phyloP scores from a whole-genome alignment of 1,140 invertebrate genomes.

The Frieseomelitta varia region DNA sequence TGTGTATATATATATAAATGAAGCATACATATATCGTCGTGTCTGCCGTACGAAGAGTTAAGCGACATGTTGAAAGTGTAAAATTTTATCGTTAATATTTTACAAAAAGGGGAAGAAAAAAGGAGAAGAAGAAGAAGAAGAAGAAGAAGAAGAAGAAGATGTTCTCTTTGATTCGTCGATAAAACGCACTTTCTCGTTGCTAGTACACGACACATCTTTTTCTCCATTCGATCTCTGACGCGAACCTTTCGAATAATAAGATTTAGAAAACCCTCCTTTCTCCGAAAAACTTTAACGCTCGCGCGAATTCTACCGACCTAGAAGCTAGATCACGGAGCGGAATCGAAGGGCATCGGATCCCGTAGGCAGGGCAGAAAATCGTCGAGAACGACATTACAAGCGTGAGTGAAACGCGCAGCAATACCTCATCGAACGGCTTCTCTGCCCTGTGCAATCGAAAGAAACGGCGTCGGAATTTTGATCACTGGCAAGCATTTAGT shows the following conservation, averaged over 20 bases:
- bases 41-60: conserved; percentile 54
- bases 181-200: conserved; percentile 51
- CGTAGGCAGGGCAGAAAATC: conserved; percentile 3
- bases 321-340: conserved; percentile 24
- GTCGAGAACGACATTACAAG: not conserved
- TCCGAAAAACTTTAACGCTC: conserved; percentile 41
- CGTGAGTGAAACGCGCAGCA: not conserved
- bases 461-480: not conserved
- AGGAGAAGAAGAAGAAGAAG: not conserved
- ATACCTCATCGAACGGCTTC: not conserved
- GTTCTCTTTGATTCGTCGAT: conserved; percentile 32
- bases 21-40: conserved; percentile 49
- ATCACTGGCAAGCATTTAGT: not conserved
- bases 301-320: conserved; percentile 30
- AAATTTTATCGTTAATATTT: conserved; percentile 69
- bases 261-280: not conserved
- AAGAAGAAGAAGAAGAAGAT: conserved; percentile 27
- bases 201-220: conserved; percentile 38
- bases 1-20: conserved; percentile 31
- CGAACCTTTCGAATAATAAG: not conserved
- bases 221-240: conserved; percentile 28
- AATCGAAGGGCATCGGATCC: conserved; percentile 49
- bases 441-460: conserved; percentile 30
- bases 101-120: not conserved
- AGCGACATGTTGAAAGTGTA: conserved; percentile 66